Conservation (phyloP, 1,140 invertebrate species). For the Brachionus koreanus region DNA sequence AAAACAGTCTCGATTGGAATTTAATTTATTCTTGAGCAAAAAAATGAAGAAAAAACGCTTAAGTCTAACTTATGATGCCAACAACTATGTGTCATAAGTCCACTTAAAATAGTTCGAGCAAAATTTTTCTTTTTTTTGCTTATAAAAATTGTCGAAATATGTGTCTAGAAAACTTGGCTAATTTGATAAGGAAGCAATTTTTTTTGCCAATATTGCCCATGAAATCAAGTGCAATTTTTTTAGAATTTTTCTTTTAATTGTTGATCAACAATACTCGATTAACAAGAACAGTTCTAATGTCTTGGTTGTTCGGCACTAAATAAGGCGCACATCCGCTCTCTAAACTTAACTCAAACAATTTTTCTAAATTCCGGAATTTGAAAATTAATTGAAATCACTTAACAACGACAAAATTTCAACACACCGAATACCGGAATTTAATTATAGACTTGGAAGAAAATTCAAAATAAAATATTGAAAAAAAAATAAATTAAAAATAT, state of each 20-base stretch:
- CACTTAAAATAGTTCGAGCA: background rate
- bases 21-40: constrained; percentile 32
- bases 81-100: constrained; percentile 40
- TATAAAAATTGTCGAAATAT: background rate
- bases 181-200: constrained; percentile 18
- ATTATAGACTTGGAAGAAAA: constrained; percentile 39
- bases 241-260: background rate
- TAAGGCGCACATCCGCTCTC: constrained; percentile 6
- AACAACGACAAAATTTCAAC: constrained; percentile 20
- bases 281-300: constrained; percentile 18
- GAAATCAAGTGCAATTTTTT: constrained; percentile 31
- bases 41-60: background rate
- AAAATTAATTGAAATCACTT: constrained; percentile 29
- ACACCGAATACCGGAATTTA: constrained; percentile 37
- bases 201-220: background rate
- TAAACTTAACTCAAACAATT: background rate
- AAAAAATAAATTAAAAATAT: constrained; percentile 36
- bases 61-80: constrained; percentile 31
- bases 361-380: background rate
- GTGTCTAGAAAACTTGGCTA: background rate
- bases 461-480: background rate
- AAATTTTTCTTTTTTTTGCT: background rate
- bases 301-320: constrained; percentile 2
- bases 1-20: constrained; percentile 32
- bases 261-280: background rate